Conservation (phyloP, 2,797 vertebrate species). For the Vultur gryphus region DNA sequence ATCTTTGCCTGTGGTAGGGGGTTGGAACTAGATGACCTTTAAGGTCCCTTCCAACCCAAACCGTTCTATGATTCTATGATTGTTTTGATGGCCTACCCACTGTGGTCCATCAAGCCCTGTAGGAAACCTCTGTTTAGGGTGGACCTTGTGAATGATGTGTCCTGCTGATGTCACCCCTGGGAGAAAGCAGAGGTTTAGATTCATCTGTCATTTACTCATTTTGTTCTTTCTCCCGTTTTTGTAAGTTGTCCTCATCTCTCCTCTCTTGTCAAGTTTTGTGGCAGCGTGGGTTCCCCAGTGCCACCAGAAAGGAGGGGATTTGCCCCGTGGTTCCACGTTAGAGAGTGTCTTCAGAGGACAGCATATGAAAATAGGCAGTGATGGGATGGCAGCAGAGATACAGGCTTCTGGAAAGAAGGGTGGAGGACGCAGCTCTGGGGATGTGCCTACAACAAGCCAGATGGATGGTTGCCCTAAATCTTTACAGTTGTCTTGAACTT, state of each 20-base stretch:
- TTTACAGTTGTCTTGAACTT: neutral
- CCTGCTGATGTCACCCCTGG: neutral
- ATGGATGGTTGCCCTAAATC: neutral
- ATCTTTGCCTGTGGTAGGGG: neutral
- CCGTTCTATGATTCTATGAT: no score
- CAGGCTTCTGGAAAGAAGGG: neutral
- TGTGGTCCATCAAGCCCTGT: no score
- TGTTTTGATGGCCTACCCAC: neutral
- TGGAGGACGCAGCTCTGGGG: neutral
- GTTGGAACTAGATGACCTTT: neutral
- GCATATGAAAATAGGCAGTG: neutral
- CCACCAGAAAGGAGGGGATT: neutral
- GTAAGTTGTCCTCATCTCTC: neutral
- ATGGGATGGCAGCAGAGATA: neutral
- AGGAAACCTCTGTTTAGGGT: neutral
- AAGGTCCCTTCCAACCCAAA: neutral
- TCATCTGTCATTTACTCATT: neutral
- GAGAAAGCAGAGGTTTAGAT: neutral
- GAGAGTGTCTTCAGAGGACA: neutral
- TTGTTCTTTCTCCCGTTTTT: neutral
- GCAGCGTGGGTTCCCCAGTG: neutral
- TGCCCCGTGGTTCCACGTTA: fast-evolving
- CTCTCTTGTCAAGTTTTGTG: neutral
- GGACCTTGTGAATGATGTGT: neutral
- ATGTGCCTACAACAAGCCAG: neutral